Percentiles rank a stretch among this genome's conserved stretches.
phyloP scores from a whole-genome alignment of 2,797 vertebrate genomes.

The Pelodytes ibericus region DNA sequence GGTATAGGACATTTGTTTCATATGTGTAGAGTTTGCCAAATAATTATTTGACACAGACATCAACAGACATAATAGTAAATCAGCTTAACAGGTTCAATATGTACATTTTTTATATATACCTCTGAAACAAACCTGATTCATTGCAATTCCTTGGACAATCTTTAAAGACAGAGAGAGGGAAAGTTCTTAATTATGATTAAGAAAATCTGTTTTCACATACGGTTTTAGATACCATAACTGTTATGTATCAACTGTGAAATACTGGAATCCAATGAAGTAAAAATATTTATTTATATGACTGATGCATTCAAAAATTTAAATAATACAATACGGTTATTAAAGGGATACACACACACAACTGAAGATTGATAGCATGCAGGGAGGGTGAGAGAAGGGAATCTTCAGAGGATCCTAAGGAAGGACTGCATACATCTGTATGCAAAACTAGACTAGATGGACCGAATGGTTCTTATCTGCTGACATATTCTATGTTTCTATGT shows the following conservation, averaged over 20 bases:
- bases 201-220: background rate
- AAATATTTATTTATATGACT: background rate
- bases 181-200: conserved; percentile 6
- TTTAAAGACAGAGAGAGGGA: conserved; percentile 1
- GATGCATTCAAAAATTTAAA: background rate
- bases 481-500: too few relatives aligned
- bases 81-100: background rate
- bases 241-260: background rate
- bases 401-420: too few relatives aligned
- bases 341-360: background rate
- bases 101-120: conserved; percentile 9
- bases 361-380: background rate
- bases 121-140: background rate
- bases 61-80: conserved; percentile 11
- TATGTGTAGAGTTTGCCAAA: conserved; percentile 7
- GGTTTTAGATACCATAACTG: conserved; percentile 10
- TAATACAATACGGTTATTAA: background rate
- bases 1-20: background rate
- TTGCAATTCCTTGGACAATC: conserved; percentile 9
- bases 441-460: too few relatives aligned
- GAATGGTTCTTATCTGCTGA: too few relatives aligned
- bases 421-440: too few relatives aligned
- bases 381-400: too few relatives aligned
- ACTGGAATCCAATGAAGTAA: background rate
- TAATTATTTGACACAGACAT: conserved; percentile 19